Evolutionary conservation across 2,113 vertebrate genomes (phyloP), one percentile per base, ranked within the genome.

Genomic region (Corythornis vintsioides): DNA sequence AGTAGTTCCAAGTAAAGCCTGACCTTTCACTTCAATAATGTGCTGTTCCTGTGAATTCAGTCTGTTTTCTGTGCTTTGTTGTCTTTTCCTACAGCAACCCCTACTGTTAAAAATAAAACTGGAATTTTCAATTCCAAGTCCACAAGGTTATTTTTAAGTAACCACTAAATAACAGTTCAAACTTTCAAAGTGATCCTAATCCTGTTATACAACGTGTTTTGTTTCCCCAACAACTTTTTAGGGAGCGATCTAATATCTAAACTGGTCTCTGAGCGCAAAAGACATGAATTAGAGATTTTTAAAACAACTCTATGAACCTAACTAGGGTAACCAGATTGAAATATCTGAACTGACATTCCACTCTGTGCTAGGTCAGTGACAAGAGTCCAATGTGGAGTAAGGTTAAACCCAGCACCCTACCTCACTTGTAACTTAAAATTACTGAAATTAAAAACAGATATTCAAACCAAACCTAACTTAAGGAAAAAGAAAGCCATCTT

Each of bases 101-200:
- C 91, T 96, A 90, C 95, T 74, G 92, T 96, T 92, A 95, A 90
- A 95, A 96, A 92, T 86, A 92, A 83, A 81, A 42, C 65, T 70
- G 74, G 55, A 93, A 90, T 90, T 96, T 86, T 89, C 65, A 88
- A 45, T 45, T 88, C 22, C 31, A 60, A 85, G 57, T 65, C 38
- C 57, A 77, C 7, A 15, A 75, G 38, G 43, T 81, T 91, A 90
- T 88, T 96, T 93, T 95, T 89, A 92, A 95, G 60, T 66, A 92
- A 84, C 20, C 21, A 42, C 73, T 86, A 45, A 91, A 28, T 59
- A 86, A 92, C 31, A 85, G 77, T 35, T 87, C 67, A 84, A 35
- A 74, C 35, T 71, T 78, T 78, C 80, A 82, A 92, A 94, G 42
- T 89, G 66, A 95, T 76, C 63, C 84, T 94, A 95, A 94, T 94